Evolutionary conservation across 1,140 invertebrate genomes (phyloP).

Genomic region (Drosophila bipectinata): DNA sequence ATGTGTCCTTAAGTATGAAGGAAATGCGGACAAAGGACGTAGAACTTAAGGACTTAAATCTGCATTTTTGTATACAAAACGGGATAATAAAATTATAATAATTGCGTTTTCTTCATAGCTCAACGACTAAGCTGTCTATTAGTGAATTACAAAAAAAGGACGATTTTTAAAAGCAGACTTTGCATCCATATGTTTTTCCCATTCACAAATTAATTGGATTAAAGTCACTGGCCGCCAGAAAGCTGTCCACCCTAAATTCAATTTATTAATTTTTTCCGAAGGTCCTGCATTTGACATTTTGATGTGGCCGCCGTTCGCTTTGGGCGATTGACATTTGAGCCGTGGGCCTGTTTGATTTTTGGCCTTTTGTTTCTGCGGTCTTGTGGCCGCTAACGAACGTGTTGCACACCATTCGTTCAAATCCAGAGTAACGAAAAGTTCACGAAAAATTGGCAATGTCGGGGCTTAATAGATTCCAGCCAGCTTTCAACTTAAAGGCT

Average conservation of each 20-base stretch:
- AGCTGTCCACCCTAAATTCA: constrained; percentile 42
- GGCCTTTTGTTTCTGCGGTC: constrained; percentile 34
- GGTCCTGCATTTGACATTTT: constrained; percentile 37
- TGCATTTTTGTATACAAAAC: background rate
- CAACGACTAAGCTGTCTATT: background rate
- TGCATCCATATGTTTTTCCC: constrained; percentile 6
- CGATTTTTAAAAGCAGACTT: background rate
- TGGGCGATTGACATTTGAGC: constrained; percentile 49
- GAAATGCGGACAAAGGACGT: too few species aligned
- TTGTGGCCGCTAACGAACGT: constrained; percentile 23
- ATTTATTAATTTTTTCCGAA: constrained; percentile 9
- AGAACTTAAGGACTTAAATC: too few species aligned
- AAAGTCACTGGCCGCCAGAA: background rate
- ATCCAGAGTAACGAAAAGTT: background rate
- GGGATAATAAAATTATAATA: background rate
- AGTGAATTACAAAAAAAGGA: background rate
- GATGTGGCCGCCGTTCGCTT: constrained; percentile 41
- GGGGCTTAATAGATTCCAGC: constrained; percentile 49
- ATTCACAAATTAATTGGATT: constrained; percentile 24
- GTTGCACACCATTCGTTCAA: constrained; percentile 54
- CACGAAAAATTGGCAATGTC: background rate
- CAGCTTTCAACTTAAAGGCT: constrained; percentile 24
- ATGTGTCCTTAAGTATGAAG: background rate
- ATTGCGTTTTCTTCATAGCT: background rate
- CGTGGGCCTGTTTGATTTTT: constrained; percentile 17